phyloP scores from a whole-genome alignment of 2,888 invertebrate genomes.

The Cordilura impudica region DNA sequence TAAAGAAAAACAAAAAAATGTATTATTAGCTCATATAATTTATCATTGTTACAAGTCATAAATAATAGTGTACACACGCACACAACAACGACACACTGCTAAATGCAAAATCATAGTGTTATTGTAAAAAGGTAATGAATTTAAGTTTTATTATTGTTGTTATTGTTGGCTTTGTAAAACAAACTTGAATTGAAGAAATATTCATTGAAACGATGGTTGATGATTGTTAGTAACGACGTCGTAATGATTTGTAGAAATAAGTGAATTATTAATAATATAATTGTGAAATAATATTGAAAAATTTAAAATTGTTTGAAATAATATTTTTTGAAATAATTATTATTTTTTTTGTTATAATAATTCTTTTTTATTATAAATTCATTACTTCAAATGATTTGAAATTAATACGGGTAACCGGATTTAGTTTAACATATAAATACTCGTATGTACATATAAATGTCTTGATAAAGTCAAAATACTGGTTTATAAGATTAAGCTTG shows the following conservation, averaged over 20 bases:
- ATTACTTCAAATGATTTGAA: neutral
- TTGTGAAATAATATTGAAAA: constrained; percentile 29
- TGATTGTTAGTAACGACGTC: neutral
- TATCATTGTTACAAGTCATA: constrained; percentile 35
- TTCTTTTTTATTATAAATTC: neutral
- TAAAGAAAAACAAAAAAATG: constrained; percentile 1
- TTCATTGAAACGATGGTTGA: constrained; percentile 38
- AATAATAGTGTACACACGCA: too few relatives aligned
- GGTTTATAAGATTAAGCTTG: constrained; percentile 35
- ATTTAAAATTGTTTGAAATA: too few relatives aligned
- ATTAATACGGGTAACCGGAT: constrained; percentile 43
- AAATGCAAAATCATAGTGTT: constrained; percentile 40
- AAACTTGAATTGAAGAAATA: constrained; percentile 9
- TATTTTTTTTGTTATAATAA: neutral
- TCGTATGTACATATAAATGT: neutral
- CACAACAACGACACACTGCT: neutral
- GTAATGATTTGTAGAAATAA: constrained; percentile 27
- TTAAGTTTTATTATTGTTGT: constrained; percentile 3
- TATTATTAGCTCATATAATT: constrained; percentile 21
- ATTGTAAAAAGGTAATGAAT: constrained; percentile 32
- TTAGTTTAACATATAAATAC: constrained; percentile 15
- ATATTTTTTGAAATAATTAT: neutral
- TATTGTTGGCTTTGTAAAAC: neutral
- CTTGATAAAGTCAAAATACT: constrained; percentile 19
- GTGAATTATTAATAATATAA: constrained; percentile 32